phyloP scores from a whole-genome alignment of 2,888 invertebrate species.

The Magallana nippona region DNA sequence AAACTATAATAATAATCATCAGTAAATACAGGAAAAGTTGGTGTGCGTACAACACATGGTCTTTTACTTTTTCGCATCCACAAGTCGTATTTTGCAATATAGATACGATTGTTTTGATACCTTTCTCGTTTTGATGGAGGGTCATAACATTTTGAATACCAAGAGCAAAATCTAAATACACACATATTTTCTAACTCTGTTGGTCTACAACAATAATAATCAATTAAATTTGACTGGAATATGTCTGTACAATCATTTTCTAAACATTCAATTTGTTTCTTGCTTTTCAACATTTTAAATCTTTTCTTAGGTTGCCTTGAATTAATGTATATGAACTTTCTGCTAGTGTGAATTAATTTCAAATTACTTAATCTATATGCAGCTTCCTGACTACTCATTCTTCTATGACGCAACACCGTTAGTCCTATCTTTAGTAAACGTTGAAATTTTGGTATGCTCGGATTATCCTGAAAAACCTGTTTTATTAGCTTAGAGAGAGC shows the following conservation, averaged over 20 bases:
- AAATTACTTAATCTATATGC: constrained; percentile 38
- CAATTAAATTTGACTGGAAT: neutral
- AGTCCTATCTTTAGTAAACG: constrained; percentile 36
- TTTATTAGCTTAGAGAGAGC: constrained; percentile 38
- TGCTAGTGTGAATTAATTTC: constrained; percentile 28
- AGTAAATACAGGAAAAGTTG: constrained; percentile 35
- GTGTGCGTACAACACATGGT: constrained; percentile 39
- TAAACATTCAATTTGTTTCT: constrained; percentile 25
- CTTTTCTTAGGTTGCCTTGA: constrained; percentile 33
- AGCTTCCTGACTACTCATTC: constrained; percentile 39
- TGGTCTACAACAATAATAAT: neutral
- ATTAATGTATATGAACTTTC: constrained; percentile 32
- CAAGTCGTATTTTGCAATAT: constrained; percentile 40
- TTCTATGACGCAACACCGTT: constrained; percentile 26
- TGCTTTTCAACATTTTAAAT: constrained; percentile 31
- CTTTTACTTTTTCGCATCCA: constrained; percentile 43
- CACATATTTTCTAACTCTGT: constrained; percentile 7
- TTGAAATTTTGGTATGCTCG: constrained; percentile 24
- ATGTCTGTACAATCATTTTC: neutral
- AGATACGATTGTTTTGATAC: constrained; percentile 34
- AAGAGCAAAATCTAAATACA: constrained; percentile 27
- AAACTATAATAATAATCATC: constrained; percentile 47
- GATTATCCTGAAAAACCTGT: constrained; percentile 32
- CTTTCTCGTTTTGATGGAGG: constrained; percentile 9
- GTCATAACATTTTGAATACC: constrained; percentile 39